phyloP scores from a whole-genome alignment of 2,888 invertebrate species.

The Hypomecis punctinalis region DNA sequence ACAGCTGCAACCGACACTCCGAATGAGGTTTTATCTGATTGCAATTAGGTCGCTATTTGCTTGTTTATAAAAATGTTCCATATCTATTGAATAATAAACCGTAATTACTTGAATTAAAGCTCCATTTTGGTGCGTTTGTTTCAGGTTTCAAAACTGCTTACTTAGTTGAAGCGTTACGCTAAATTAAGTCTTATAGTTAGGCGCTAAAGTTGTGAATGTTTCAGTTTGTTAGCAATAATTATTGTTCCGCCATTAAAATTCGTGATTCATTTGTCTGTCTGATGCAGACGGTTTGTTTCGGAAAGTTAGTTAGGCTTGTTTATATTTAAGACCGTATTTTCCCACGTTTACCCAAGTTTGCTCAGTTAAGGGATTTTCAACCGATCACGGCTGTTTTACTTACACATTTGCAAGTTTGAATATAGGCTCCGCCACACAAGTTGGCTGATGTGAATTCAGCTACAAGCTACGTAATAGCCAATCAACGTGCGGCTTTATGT shows the following conservation, averaged over 20 bases:
- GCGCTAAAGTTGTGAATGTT: slow-evolving; percentile 12
- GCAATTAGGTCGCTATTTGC: slow-evolving; percentile 18
- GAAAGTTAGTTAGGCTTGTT: slow-evolving; percentile 29
- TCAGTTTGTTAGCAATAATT: slow-evolving; percentile 24
- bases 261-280: slow-evolving; percentile 43
- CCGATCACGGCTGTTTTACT: no score
- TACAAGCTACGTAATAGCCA: no score
- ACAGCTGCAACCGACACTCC: not conserved
- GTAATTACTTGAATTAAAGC: slow-evolving; percentile 15
- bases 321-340: slow-evolving; percentile 9
- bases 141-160: not conserved
- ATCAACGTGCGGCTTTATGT: no score
- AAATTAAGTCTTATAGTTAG: slow-evolving; percentile 6
- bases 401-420: no score
- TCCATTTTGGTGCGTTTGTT: slow-evolving; percentile 13
- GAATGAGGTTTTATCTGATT: slow-evolving; percentile 12
- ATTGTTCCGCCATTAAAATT: slow-evolving; percentile 37
- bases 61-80: not conserved
- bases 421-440: no score
- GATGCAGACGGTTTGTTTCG: slow-evolving; percentile 38
- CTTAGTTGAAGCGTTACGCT: not conserved
- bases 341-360: no score
- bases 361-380: no score
- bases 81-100: slow-evolving; percentile 7
- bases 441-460: no score